Percentiles rank a stretch among this genome's conserved stretches.
These are phyloP conservation scores for Adelognathus sp. DNA, from an alignment of 2,888 invertebrate species.

Conservation along the genomic window DNA sequence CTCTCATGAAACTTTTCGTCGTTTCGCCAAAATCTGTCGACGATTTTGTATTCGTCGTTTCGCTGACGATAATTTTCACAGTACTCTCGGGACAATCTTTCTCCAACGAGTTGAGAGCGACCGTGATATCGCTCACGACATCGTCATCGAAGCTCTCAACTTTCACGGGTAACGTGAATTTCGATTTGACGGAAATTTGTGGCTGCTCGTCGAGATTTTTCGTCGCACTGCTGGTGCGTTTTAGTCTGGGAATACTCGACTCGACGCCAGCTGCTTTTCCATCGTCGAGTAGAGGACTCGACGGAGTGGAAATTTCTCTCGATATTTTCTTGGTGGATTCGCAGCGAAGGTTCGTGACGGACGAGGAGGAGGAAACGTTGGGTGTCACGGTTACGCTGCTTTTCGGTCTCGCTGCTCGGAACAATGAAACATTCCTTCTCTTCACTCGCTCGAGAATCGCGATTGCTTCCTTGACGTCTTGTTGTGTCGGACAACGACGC, in stretches of 20 bases:
- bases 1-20: constrained; percentile 54
- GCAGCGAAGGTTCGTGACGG: constrained; percentile 2
- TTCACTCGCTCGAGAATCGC: constrained; percentile 67
- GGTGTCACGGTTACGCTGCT: not conserved
- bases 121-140: constrained; percentile 39
- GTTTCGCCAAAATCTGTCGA: constrained; percentile 38
- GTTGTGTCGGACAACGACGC: constrained; percentile 68
- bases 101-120: constrained; percentile 11
- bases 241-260: constrained; percentile 63
- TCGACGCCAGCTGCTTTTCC: constrained; percentile 19
- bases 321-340: constrained; percentile 2
- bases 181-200: constrained; percentile 56
- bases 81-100: constrained; percentile 63
- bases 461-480: constrained; percentile 74
- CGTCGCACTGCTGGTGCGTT: constrained; percentile 70
- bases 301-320: not conserved
- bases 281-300: not conserved
- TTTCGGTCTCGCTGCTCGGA: not conserved
- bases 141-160: constrained; percentile 61
- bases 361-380: constrained; percentile 14
- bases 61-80: constrained; percentile 75
- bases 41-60: constrained; percentile 57
- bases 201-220: constrained; percentile 70
- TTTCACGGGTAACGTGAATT: constrained; percentile 54
- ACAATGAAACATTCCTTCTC: constrained; percentile 60